Percentiles rank a stretch among this genome's conserved stretches.
These are phyloP conservation scores for Cairina moschata DNA, from an alignment of 2,113 vertebrate genomes.

Conservation along the genomic window DNA sequence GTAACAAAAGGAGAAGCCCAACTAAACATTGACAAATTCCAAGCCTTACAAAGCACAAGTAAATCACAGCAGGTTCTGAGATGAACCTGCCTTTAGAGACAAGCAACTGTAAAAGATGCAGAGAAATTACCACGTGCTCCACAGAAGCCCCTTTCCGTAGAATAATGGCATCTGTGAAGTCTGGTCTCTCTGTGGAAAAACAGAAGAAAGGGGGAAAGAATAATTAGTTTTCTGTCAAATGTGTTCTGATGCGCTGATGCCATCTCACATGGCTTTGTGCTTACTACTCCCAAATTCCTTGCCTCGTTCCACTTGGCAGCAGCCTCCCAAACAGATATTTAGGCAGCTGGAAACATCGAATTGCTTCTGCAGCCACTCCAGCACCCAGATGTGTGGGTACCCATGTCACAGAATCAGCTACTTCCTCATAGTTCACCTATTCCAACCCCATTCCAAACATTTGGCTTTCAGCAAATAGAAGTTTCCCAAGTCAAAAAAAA, in stretches of 20 bases:
- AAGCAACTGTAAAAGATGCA: background rate
- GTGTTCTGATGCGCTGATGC: background rate
- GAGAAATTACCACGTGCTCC: constrained; percentile 91
- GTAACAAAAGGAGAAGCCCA: constrained; percentile 12
- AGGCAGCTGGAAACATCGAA: background rate
- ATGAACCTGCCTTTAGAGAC: background rate
- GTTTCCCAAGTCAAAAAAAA: background rate
- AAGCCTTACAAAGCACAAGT: background rate
- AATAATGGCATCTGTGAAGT: constrained; percentile 95
- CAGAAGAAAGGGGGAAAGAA: background rate
- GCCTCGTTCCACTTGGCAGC: background rate
- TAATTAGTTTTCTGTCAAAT: background rate
- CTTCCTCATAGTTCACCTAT: background rate
- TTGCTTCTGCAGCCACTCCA: background rate
- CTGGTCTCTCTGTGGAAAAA: constrained; percentile 87
- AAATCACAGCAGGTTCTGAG: background rate
- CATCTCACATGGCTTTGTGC: background rate
- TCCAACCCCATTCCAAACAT: background rate
- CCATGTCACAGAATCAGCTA: background rate
- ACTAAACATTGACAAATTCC: background rate
- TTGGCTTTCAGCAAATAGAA: background rate
- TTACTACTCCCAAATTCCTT: background rate
- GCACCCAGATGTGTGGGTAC: background rate
- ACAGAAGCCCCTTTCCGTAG: constrained; percentile 93
- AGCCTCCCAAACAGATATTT: background rate